Base-by-base conservation (phyloP, 1,140 invertebrate genomes). In the Daktulosphaira vitifoliae region DNA sequence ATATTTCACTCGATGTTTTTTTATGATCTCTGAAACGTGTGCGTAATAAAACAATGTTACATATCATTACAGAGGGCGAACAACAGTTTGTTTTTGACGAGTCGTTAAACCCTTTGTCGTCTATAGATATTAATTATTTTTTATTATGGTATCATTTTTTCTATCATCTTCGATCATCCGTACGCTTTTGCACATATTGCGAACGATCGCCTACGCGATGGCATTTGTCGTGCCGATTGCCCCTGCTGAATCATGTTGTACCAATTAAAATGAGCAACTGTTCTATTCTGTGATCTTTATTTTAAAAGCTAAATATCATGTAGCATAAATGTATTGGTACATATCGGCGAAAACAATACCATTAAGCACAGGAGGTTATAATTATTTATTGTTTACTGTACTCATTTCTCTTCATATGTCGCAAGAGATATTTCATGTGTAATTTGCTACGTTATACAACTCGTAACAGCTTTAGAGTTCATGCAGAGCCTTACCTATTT, bases 201-300 rank as follows among this genome's bases (percentile, higher is more conserved):
- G 53, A 56, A 56, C 23, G 53, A n/a, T n/a, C 22, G 52, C 18
- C 6, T n/a, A 4, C 3, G 13, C 20, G 48, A 26, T 15, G 15
- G 2, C 23, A 42, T 42, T n/a, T n/a, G n/a, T n/a, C n/a, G n/a
- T n/a, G n/a, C n/a, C n/a, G n/a, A n/a, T n/a, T 56, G 38, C 53
- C 39, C 23, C 11, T 59, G 54, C 54, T 59, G 56, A 62, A 62
- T 62, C 56, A 62, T 46, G 56, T 29, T 48, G 42, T 33, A 46
- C 46, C 42, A 15, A 62, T 62, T 62, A 48, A 46, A 48, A 48
- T 29, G n/a, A 39, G 38, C 26, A 62, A 39, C 9, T 48, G 56
- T 62, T 46, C 39, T 29, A 33, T 11, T 3, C 9, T 7, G 39
- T 7, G 16, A 20, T 46, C 25, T 18, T 22, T n/a, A n/a, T n/a